Evolutionary conservation across 1,140 invertebrate genomes (phyloP).

Genomic region (Heliconius eleuchia): DNA sequence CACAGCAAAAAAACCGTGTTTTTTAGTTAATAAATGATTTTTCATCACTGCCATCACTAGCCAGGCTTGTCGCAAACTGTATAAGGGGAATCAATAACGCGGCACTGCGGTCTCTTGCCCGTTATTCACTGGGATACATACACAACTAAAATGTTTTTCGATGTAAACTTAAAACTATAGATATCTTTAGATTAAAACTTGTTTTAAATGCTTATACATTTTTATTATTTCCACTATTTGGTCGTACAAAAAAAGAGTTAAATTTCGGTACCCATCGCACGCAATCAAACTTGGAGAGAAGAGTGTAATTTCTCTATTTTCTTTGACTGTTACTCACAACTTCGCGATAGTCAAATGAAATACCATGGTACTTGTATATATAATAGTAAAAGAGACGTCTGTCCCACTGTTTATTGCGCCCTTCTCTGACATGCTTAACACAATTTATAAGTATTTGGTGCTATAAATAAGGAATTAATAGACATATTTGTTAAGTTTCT

Average conservation of each 20-base stretch:
- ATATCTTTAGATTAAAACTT: not conserved
- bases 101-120: constrained; percentile 42
- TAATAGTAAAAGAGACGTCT: not conserved
- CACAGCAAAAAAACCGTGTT: too few relatives aligned
- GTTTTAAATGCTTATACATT: not conserved
- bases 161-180: not conserved
- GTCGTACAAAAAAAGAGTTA: too few relatives aligned
- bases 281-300: too few relatives aligned
- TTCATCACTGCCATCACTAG: not conserved
- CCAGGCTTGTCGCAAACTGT: not conserved
- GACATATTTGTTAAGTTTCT: constrained; percentile 12
- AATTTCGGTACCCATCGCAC: too few relatives aligned
- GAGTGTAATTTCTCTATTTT: not conserved
- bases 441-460: constrained; percentile 23
- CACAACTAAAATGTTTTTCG: not conserved
- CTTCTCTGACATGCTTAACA: constrained; percentile 30
- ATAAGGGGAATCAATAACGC: constrained; percentile 46
- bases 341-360: not conserved
- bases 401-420: constrained; percentile 3
- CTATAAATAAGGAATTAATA: constrained; percentile 4
- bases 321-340: not conserved
- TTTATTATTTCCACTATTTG: not conserved
- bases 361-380: not conserved
- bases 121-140: constrained; percentile 37
- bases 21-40: not conserved